Evolutionary conservation across 2,113 vertebrate genomes (phyloP).

Genomic region (Alosa alosa): DNA sequence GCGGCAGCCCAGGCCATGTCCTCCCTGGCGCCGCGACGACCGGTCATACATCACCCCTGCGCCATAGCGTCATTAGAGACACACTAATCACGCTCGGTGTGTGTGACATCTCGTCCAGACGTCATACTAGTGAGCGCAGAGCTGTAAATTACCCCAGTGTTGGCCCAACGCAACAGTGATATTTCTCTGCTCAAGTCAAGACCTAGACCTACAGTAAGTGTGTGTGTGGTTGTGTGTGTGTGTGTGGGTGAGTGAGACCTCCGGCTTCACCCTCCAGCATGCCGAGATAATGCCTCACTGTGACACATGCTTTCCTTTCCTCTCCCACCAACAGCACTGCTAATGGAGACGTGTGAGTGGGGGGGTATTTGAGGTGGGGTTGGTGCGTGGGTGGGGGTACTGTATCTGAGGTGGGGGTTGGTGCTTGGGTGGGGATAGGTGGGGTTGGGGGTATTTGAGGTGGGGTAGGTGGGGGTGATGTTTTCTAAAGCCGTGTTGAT

Average conservation of each 20-base stretch:
- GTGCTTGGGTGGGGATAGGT: too few relatives aligned
- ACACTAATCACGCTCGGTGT: not conserved
- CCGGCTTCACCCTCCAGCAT: not conserved
- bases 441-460: conserved; percentile 2
- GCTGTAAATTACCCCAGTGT: not conserved
- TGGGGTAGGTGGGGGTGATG: not conserved
- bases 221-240: too few relatives aligned
- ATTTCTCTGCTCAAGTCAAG: not conserved
- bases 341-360: not conserved
- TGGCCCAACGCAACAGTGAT: not conserved
- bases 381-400: not conserved
- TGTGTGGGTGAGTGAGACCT: too few relatives aligned
- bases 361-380: not conserved
- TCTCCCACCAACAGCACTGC: not conserved
- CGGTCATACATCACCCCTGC: conserved; percentile 30
- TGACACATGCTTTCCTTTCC: not conserved
- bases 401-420: not conserved
- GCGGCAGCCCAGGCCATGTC: conserved; percentile 25
- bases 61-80: conserved; percentile 41
- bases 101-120: not conserved
- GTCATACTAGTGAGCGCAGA: not conserved
- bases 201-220: too few relatives aligned
- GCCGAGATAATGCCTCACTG: not conserved
- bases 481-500: conserved; percentile 30
- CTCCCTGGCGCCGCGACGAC: conserved; percentile 30